Evolutionary conservation across 2,797 vertebrate species (phyloP), one percentile per base, ranked within the genome.

Genomic region (Cyclopterus lumpus): DNA sequence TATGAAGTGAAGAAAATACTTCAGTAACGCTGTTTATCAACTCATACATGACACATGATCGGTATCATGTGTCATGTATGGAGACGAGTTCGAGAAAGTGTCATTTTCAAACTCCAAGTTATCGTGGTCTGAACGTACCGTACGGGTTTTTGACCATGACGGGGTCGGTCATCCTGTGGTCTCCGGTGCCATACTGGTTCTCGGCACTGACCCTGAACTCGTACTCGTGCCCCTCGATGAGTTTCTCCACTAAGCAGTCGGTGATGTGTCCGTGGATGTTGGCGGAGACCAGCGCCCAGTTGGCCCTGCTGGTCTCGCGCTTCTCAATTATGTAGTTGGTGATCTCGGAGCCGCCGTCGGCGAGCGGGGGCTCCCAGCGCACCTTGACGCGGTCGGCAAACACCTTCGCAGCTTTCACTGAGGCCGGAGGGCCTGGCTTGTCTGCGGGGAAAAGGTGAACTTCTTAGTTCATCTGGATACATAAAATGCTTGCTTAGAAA

Each of bases 291-390:
- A 97, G 96, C 1, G 98, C 98, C 98, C 98, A 99, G 90, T 99
- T 99, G 73, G 98, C 95, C 83, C 98, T 95, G 93, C 98, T 99
- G 40, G 98, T 99, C 94, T 99, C 98, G 72, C 97, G 97, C 85
- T 99, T 99, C 91, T 99, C 97, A 61, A 99, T 89, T 82, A 99
- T 97, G 77, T 99, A 99, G 92, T 99, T 99, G 44, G 96, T 99
- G 88, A 99, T 97, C 94, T 99, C 97, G 91, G 98, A 97, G 65
- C 98, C 98, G 59, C 98, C 98, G 18, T 99, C 98, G 85, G 99
- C 97, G 57, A 96, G 81, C 51, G 98, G 98, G 71, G 97, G 97
- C 71, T 97, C 96, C 98, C 98, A 99, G 53, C 95, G 95, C 81
- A 99, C 76, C 93, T 97, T 97, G 14, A 98, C 94, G 30, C 91